Percentiles rank a stretch among this genome's conserved stretches.
Conservation (phyloP, 2,888 invertebrate species). For the Seira musarum region DNA sequence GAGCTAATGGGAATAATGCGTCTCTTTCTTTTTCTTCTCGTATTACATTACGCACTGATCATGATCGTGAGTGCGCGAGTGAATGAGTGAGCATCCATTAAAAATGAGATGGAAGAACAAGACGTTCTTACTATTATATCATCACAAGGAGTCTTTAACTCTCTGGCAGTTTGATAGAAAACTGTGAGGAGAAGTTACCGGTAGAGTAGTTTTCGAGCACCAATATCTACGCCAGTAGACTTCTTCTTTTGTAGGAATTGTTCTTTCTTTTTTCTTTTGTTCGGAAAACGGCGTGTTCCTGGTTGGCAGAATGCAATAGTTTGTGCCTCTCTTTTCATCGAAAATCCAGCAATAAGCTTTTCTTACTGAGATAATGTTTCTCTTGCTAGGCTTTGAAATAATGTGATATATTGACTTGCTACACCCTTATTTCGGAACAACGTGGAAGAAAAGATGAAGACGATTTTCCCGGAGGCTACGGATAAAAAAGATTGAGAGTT, state of each 20-base stretch:
- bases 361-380: neutral
- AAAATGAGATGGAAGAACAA: neutral
- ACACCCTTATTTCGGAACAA: neutral
- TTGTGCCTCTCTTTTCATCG: neutral
- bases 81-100: constrained; percentile 1
- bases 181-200: neutral
- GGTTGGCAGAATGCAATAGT: neutral
- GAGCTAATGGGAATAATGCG: constrained; percentile 1
- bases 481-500: constrained; percentile 2
- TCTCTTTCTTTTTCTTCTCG: neutral
- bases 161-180: neutral
- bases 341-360: neutral
- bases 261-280: neutral
- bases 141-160: neutral
- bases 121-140: neutral
- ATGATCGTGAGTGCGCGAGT: neutral
- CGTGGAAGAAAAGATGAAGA: neutral
- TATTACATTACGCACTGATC: constrained; percentile 3
- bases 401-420: neutral
- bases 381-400: neutral
- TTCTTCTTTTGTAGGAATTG: neutral
- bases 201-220: no score
- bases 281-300: no score
- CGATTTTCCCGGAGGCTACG: neutral
- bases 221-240: neutral